Conservation (phyloP, 2,113 vertebrate species). For the Sapayoa aenigma region DNA sequence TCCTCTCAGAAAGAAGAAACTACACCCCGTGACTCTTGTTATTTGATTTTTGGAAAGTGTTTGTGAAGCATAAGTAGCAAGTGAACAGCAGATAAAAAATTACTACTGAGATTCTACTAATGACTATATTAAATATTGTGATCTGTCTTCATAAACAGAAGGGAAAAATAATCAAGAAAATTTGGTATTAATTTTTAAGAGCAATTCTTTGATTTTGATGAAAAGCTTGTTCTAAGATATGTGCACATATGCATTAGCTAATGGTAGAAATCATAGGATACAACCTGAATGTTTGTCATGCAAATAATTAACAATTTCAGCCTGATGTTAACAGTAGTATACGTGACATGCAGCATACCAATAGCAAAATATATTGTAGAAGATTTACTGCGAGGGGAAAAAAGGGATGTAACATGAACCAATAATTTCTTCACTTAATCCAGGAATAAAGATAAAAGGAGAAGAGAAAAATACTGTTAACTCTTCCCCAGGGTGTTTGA, state of each 20-base stretch:
- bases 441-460: conserved; percentile 31
- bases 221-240: background rate
- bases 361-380: background rate
- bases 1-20: background rate
- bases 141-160: background rate
- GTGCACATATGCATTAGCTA: background rate
- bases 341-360: background rate
- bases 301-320: background rate
- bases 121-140: background rate
- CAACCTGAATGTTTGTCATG: background rate
- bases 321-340: background rate
- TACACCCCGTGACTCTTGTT: background rate
- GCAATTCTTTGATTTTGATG: background rate
- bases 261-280: background rate
- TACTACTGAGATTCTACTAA: background rate
- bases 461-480: conserved; percentile 20
- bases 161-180: background rate
- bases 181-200: background rate
- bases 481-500: conserved; percentile 34
- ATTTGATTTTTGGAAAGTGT: background rate
- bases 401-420: background rate
- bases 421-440: conserved; percentile 40
- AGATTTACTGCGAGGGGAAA: background rate
- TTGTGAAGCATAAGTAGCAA: background rate
- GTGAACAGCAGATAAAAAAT: background rate